Base-by-base conservation (phyloP, 2,797 vertebrate genomes). In the Pseudochromis fuscus region DNA sequence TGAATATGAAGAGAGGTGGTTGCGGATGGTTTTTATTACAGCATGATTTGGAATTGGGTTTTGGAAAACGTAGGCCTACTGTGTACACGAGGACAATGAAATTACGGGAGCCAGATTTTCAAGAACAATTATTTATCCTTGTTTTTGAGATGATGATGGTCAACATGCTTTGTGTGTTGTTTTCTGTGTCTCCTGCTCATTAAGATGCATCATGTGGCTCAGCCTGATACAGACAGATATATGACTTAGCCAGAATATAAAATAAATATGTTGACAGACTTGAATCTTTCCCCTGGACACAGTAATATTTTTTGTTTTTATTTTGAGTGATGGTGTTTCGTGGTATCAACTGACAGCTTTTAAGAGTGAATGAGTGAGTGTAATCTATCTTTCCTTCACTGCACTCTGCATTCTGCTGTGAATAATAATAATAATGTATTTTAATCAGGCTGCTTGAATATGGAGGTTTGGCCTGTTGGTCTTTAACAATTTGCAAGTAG, bases 1-100 rank as follows among this genome's bases (percentile, higher is more conserved):
- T 65, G 59, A 67, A 40, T 60, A 38, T 68, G 58, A 65, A 81
- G 53, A 51, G 27, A 81, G 84, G 58, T 71, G 55, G 62, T 23
- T 46, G 66, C 40, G 72, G 30, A 19, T 51, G 63, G 13, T 45
- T 31, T 74, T 69, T 27, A 55, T 68, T 42, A 35, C n/a, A 63
- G 30, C 59, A 27, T 55, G 27, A 53, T 60, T 48, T 59, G 50
- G 46, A 52, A 42, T 50, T n/a, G 18, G 7, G 18, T 67, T 70
- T 56, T 18, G 50, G 63, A 63, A 66, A 60, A 52, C 56, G 23
- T 63, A 27, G 30, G 30, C 24, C 23, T 51, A 19, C 19, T 28
- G 40, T 60, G 19, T 21, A 30, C 16, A 3, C 25, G 13, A 62
- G 37, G 38, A 76, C 55, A 67, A 60, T 42, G 18, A 1, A 23